These are phyloP conservation scores for Sorex fumeus DNA, from an alignment of 2,113 vertebrate genomes.

Conservation along the genomic window DNA sequence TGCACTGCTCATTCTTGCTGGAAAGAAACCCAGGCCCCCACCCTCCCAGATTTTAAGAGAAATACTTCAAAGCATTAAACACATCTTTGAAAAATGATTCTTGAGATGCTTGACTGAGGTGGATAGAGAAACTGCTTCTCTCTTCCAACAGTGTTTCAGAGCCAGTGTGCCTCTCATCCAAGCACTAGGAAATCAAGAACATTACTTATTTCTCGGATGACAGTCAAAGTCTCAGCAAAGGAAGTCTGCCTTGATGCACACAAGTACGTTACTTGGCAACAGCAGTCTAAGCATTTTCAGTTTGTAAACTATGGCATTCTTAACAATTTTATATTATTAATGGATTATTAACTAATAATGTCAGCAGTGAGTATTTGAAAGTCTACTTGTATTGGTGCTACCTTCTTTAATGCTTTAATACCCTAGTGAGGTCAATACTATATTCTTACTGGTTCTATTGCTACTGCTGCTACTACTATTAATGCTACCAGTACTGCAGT, in stretches of 20 bases:
- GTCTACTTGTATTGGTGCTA: not conserved
- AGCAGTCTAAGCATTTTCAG: not conserved
- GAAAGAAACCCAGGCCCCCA: not conserved
- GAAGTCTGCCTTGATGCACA: not conserved
- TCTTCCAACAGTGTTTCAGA: not conserved
- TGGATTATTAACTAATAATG: not conserved
- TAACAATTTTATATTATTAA: not conserved
- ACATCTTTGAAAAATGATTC: not conserved
- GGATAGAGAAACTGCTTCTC: not conserved
- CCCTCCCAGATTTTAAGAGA: not conserved
- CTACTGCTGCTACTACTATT: no score
- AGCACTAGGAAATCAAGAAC: not conserved
- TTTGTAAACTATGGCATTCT: not conserved
- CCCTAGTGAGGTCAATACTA: no score
- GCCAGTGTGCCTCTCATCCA: not conserved
- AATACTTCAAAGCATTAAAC: not conserved
- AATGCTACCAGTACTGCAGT: no score
- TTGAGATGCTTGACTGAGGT: not conserved
- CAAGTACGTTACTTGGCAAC: not conserved
- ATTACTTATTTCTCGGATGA: not conserved
- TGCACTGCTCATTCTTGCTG: fast-evolving
- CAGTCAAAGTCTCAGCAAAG: not conserved
- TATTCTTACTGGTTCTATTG: not conserved
- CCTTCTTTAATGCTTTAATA: not conserved
- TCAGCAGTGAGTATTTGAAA: not conserved